Evolutionary conservation across 2,888 invertebrate genomes (phyloP).

Genomic region (Polydrusus tereticollis): DNA sequence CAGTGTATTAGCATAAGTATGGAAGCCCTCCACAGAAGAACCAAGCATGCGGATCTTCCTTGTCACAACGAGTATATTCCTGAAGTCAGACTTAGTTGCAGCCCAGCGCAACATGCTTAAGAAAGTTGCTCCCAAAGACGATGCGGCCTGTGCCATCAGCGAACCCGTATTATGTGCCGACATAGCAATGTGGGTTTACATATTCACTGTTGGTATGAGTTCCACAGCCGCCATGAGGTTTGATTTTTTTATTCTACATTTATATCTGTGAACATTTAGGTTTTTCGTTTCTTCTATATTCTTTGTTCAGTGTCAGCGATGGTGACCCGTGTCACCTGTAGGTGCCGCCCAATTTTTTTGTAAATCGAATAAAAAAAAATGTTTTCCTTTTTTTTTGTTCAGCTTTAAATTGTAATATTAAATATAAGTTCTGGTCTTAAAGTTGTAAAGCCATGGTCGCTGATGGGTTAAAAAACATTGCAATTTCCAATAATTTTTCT

Average conservation of each 20-base stretch:
- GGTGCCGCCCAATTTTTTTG: background rate
- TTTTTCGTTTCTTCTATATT: background rate
- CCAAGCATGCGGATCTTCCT: background rate
- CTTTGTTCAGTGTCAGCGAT: background rate
- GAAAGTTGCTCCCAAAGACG: background rate
- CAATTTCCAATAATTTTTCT: too few species aligned
- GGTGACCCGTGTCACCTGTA: constrained; percentile 8
- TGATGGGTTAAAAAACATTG: background rate
- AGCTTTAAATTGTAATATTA: background rate
- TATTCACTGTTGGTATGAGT: constrained; percentile 5
- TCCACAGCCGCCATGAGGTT: background rate
- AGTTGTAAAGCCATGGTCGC: background rate
- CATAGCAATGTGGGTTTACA: constrained; percentile 8
- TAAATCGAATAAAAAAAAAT: background rate
- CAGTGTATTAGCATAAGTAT: background rate
- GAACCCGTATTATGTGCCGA: background rate
- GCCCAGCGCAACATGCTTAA: background rate
- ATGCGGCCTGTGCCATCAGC: background rate
- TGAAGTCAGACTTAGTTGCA: background rate
- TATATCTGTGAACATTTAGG: background rate
- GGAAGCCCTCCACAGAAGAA: background rate
- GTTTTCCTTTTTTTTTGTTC: background rate
- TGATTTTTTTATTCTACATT: background rate
- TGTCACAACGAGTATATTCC: background rate
- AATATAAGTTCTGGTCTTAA: background rate